Base-by-base conservation (phyloP, 2,888 invertebrate genomes). In the Salticus scenicus region DNA sequence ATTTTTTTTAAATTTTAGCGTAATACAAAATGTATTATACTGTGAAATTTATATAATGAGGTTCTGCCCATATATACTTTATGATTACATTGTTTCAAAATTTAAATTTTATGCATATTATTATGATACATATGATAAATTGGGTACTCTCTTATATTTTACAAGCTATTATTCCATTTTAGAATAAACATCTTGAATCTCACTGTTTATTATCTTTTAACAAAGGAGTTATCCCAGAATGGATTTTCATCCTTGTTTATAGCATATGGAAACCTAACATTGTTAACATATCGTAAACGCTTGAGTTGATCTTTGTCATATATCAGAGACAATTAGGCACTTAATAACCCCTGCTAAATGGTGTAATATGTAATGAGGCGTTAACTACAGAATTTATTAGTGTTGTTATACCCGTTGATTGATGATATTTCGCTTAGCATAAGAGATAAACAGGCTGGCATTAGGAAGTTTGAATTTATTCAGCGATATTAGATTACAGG, bases 271-370 rank as follows among this genome's bases (percentile, higher is more conserved):
- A 57, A 4, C 24, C 12, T 57, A n/a, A 24, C 20, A 7, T 24
- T 57, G 57, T 57, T 57, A 57, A 57, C 57, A 57, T 57, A 5
- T 24, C 24, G 24, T 57, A 5, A 1, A 57, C 12, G 24, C 24
- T 57, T 24, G 24, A 24, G 57, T 24, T 7, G 57, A 57, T 47
- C 47, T 47, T 47, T 57, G 57, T 1, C 57, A 24, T 57, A 57
- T 57, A 57, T 57, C 24, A 57, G 57, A 2, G 57, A 57, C 57
- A 57, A 57, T 57, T 57, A 57, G 20, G 57, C 24, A 24, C 57
- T 57, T 57, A 57, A 57, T 24, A 57, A 57, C 57, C 57, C 57
- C 57, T 24, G 57, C 57, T 7, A n/a, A 57, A 57, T 24, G 57
- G 20, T 57, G 24, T 57, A 57, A 24, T 57, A 57, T 57, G 57